Conservation (phyloP, 2,113 vertebrate genomes). For the Polypterus bichir region DNA sequence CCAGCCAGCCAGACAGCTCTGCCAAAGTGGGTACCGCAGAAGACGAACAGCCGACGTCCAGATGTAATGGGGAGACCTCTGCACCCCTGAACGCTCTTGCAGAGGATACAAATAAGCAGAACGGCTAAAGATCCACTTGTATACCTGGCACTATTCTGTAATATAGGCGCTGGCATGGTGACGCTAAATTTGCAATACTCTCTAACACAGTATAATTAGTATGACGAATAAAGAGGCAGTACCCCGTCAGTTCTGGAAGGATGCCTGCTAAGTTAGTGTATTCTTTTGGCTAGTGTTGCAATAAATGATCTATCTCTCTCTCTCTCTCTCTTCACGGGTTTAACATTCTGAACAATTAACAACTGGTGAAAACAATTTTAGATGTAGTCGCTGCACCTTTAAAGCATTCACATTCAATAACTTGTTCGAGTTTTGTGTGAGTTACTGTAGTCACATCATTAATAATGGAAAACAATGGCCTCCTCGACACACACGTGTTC, state of each 20-base stretch:
- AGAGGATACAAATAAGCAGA: slow-evolving; percentile 48
- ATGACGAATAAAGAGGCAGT: slow-evolving; percentile 33
- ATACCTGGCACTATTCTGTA: slow-evolving; percentile 48
- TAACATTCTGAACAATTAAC: too few relatives aligned
- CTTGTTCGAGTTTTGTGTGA: too few relatives aligned
- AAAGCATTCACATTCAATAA: too few relatives aligned
- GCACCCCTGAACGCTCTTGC: slow-evolving; percentile 28
- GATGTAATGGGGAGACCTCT: slow-evolving; percentile 59
- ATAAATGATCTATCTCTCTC: too few relatives aligned
- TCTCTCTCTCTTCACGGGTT: too few relatives aligned
- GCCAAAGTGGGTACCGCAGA: slow-evolving; percentile 26
- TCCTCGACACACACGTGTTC: too few relatives aligned
- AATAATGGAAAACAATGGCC: too few relatives aligned
- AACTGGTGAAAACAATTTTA: too few relatives aligned
- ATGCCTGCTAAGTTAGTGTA: slow-evolving; percentile 9
- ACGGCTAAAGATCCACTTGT: slow-evolving; percentile 46
- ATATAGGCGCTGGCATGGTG: slow-evolving; percentile 73
- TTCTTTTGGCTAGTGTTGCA: too few relatives aligned
- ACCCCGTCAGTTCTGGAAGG: slow-evolving; percentile 30
- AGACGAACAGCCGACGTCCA: slow-evolving; percentile 40
- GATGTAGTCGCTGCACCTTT: too few relatives aligned
- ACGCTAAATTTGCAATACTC: slow-evolving; percentile 47
- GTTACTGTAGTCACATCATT: too few relatives aligned
- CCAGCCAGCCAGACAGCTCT: slow-evolving; percentile 33
- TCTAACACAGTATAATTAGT: slow-evolving; percentile 35